Evolutionary conservation across 1,140 invertebrate species (phyloP), one percentile per base, ranked within the genome.

Genomic region (Trigoniulus corallinus): DNA sequence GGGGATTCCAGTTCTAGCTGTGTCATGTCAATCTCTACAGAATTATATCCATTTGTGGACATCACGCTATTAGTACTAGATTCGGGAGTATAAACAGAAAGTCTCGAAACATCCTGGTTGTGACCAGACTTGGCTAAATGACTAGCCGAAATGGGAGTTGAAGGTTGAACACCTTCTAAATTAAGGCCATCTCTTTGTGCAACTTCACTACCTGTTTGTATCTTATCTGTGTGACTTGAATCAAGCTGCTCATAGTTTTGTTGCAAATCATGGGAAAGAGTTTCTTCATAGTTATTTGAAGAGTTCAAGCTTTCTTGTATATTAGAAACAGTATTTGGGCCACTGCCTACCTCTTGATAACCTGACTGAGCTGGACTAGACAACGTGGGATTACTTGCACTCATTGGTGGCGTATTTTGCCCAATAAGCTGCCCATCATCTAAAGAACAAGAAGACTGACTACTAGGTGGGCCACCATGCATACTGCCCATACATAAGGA

Each of bases 1-100:
- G 87, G 86, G 0, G 87, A 89, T 59, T 89, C 85, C 47, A 91
- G 66, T 2, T 81, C 83, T 23, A 89, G 64, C 60, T 88, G 84
- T 56, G 75, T 77, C 0, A 86, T 84, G 64, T 88, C 85, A 47
- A 89, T 66, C 53, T 88, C 85, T 80, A 86, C 52, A 78, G 77
- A 54, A 53, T 57, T 59, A 50, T 84, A 88, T 4, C 68, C 65
- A 63, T 84, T 82, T 52, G 83, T 70, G 37, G 81, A 84, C 55
- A 84, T 81, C 3, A 85, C 82, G 0, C 84, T 87, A 59, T 86
- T 85, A 25, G 82, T 86, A 1, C 81, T 83, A 0, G 82, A 84
- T 60, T 88, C 83, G 0, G 83, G 81, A 0, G 82, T 85, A 55
- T 85, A 86, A 1, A 86, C 82, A 0, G 81, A 82, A 75, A 86